Evolutionary conservation across 2,888 invertebrate genomes (phyloP), one percentile per base, ranked within the genome.

Genomic region (Labia minor): DNA sequence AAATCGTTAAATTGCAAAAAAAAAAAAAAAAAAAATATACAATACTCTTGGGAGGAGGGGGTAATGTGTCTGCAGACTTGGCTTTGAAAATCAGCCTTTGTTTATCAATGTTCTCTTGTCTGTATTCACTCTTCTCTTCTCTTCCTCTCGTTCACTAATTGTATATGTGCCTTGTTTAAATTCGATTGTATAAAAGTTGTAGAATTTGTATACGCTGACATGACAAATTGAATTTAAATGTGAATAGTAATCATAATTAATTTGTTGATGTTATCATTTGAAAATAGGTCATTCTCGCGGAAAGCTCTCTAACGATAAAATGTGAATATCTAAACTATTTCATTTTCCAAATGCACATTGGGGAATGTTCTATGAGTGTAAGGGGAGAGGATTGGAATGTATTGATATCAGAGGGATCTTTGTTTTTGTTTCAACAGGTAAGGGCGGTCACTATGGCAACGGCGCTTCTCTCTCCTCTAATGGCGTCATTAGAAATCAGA

Each of bases 401-500:
- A 49, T 49, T 49, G 49, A 49, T 49, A 49, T 8, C 49, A 49
- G n/a, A n/a, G n/a, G n/a, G 49, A 11, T 16, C 49, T 49, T 49
- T 49, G 49, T 49, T 49, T n/a, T 49, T 49, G 49, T 16, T 49
- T 49, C 49, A 49, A 49, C 49, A 49, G 49, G 49, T 49, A 49
- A 49, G 49, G 49, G 49, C 49, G 49, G 49, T 49, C 16, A 14
- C 49, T 16, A 49, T 49, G n/a, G 49, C 49, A 49, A 49, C 49
- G 49, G 6, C 3, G 49, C 49, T n/a, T 49, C 49, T 16, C 26
- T 26, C 26, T n/a, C n/a, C 33, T 49, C 49, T 49, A 49, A 49
- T 49, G 49, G 49, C 49, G 49, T 49, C 49, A 49, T 49, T 49
- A 49, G 49, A 49, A 49, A 49, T 49, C 49, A 2, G 49, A 49